Conservation (phyloP, 2,888 invertebrate genomes). For the Cinara cedri region DNA sequence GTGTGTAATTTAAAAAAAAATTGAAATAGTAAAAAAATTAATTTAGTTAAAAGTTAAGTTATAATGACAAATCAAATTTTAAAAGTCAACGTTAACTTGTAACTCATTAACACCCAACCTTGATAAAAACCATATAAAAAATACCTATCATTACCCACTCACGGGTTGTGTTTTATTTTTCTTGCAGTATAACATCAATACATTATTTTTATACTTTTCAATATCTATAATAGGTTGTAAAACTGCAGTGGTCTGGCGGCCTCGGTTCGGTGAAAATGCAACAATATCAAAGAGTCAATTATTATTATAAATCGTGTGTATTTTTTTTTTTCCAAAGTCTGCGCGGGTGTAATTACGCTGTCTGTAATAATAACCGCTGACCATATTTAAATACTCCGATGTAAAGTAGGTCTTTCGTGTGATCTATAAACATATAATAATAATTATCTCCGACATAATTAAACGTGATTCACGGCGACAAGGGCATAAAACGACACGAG, state of each 20-base stretch:
- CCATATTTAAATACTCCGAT: not conserved
- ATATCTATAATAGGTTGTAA: not conserved
- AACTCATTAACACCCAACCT: too few species aligned
- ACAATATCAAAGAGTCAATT: not conserved
- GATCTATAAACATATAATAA: not conserved
- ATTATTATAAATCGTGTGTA: conserved; percentile 5
- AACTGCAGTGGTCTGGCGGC: not conserved
- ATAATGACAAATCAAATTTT: too few species aligned
- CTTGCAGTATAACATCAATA: too few species aligned
- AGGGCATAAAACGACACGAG: not conserved
- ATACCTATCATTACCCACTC: too few species aligned
- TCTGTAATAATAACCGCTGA: not conserved
- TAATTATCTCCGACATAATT: not conserved
- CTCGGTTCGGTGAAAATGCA: too few species aligned
- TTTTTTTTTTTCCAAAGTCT: not conserved
- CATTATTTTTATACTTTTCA: not conserved
- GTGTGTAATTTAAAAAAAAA: too few species aligned
- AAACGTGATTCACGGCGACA: not conserved
- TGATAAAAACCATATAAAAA: too few species aligned
- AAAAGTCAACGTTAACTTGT: too few species aligned
- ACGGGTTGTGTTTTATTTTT: too few species aligned
- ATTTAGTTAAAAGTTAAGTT: too few species aligned
- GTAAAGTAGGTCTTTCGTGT: not conserved
- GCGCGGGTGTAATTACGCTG: not conserved
- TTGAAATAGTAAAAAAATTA: too few species aligned